phyloP scores from a whole-genome alignment of 2,888 invertebrate genomes.

The Mechanitis mazaeus region DNA sequence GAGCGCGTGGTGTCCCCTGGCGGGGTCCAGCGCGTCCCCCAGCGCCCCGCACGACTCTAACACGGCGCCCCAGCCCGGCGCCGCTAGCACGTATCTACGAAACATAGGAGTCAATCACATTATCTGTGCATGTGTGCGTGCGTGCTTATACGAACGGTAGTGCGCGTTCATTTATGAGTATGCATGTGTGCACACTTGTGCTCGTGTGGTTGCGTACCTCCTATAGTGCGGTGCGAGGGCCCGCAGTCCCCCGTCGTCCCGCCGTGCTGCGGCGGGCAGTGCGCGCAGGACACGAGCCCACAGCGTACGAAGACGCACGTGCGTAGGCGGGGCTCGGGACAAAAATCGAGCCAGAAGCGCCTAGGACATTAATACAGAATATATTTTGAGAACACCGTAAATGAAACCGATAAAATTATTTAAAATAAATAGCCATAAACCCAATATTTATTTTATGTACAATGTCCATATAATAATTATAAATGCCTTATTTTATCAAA shows the following conservation, averaged over 20 bases:
- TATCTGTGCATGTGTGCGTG: no score
- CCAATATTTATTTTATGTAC: no score
- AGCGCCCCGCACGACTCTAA: conserved; percentile 57
- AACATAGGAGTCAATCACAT: neutral
- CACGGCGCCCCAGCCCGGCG: conserved; percentile 61
- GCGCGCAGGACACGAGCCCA: conserved; percentile 79
- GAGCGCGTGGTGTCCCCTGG: conserved; percentile 58
- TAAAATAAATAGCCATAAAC: no score
- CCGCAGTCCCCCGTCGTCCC: conserved; percentile 73
- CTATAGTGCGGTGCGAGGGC: conserved; percentile 77
- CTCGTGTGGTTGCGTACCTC: conserved; percentile 53
- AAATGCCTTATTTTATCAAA: no score
- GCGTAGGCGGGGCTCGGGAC: conserved; percentile 71
- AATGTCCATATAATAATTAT: no score
- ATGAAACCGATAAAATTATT: no score
- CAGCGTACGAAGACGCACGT: conserved; percentile 72
- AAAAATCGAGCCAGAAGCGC: conserved; percentile 81
- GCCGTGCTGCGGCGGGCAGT: conserved; percentile 74
- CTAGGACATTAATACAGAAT: conserved; percentile 49
- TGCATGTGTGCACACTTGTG: neutral
- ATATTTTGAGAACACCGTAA: neutral
- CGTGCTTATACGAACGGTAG: no score
- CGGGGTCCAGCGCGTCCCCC: conserved; percentile 61
- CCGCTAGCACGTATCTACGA: conserved; percentile 58
- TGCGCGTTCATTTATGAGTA: no score